phyloP scores from a whole-genome alignment of 2,797 vertebrate species.

The Chelidonichthys spinosus region DNA sequence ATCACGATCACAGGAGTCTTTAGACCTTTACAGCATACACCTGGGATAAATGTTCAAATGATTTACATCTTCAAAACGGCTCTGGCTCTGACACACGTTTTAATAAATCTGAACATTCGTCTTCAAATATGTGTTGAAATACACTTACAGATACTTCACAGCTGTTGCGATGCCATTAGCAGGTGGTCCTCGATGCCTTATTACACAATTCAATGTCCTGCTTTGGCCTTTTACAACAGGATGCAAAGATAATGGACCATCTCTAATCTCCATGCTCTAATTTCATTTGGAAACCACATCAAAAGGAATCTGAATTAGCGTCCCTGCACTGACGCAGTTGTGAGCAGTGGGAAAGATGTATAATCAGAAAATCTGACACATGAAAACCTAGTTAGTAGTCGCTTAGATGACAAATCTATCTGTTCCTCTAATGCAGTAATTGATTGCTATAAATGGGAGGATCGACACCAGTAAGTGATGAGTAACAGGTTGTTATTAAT shows the following conservation, averaged over 20 bases:
- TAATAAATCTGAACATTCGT: slow-evolving; percentile 5
- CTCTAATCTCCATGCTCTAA: background rate
- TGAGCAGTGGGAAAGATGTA: background rate
- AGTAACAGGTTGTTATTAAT: slow-evolving; percentile 27
- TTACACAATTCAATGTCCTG: background rate
- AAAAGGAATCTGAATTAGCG: slow-evolving; percentile 7
- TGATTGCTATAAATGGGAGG: slow-evolving; percentile 14
- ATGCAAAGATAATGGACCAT: slow-evolving; percentile 18
- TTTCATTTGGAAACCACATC: slow-evolving; percentile 22
- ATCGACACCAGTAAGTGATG: slow-evolving; percentile 17
- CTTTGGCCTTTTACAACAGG: slow-evolving; percentile 10
- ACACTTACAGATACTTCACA: slow-evolving; percentile 14
- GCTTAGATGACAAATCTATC: slow-evolving; percentile 13
- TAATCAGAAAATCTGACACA: background rate
- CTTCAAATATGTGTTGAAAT: slow-evolving; percentile 5
- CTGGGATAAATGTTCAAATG: no score
- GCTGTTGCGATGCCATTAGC: slow-evolving; percentile 13
- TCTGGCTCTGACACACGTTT: background rate
- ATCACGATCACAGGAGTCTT: no score
- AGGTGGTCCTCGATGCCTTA: background rate
- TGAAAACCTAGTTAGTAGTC: background rate
- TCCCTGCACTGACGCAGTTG: slow-evolving; percentile 7
- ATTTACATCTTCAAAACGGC: no score
- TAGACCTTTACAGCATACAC: no score
- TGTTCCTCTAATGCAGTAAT: background rate